A percentile compares a stretch with the other conserved stretches of the same genome.
Conservation (phyloP, 2,113 vertebrate genomes). For the Rissa tridactyla region DNA sequence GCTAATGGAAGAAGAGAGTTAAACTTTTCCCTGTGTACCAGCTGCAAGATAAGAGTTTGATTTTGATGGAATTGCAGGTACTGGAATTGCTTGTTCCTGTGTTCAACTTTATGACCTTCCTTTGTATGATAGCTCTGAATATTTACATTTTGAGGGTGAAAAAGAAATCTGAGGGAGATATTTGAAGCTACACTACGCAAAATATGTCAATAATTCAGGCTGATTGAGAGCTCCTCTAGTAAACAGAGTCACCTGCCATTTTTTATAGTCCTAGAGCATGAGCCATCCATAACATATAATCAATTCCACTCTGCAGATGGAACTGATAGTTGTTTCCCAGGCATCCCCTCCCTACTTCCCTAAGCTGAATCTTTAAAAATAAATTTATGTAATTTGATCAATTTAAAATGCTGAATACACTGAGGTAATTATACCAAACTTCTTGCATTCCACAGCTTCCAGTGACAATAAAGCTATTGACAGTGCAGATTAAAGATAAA, state of each 20-base stretch:
- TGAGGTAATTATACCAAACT: background rate
- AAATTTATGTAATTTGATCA: background rate
- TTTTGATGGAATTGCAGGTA: background rate
- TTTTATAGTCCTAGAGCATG: conserved; percentile 41
- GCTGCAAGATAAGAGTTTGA: background rate
- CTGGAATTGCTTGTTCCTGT: background rate
- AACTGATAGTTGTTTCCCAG: background rate
- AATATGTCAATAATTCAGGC: conserved; percentile 55
- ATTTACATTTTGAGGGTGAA: conserved; percentile 54
- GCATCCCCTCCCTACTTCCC: background rate
- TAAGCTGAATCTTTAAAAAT: conserved; percentile 13
- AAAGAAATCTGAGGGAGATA: conserved; percentile 27
- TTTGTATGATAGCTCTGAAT: background rate
- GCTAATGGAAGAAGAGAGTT: background rate
- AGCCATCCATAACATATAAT: conserved; percentile 57
- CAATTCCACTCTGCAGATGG: conserved; percentile 22
- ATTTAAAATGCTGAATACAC: conserved; percentile 2
- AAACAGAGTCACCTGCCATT: conserved; percentile 54
- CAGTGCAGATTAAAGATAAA: background rate
- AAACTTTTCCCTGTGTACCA: background rate
- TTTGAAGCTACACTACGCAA: conserved; percentile 38
- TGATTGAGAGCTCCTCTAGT: conserved; percentile 51
- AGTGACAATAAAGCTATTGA: background rate
- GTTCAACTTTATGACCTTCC: background rate
- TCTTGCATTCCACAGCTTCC: background rate